These are phyloP conservation scores for Phataginus tricuspis DNA, from an alignment of 2,797 vertebrate genomes.

Conservation along the genomic window DNA sequence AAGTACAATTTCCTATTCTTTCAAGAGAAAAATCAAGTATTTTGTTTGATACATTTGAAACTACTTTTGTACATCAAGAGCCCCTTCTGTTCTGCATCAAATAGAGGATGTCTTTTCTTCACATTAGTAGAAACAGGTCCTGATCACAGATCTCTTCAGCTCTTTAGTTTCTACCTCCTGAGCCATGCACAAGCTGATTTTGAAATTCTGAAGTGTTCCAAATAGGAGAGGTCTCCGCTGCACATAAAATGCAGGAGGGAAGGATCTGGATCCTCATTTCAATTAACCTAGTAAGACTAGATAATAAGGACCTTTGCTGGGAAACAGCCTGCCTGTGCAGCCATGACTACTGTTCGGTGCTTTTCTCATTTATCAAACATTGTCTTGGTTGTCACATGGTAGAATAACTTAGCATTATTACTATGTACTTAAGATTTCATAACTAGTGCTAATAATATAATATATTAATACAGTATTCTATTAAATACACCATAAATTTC, in stretches of 20 bases:
- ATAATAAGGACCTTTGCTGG: not conserved
- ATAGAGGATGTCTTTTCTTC: not conserved
- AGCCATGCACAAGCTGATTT: not conserved
- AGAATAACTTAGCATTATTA: not conserved
- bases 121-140: not conserved
- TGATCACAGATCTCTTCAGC: not conserved
- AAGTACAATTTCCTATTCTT: not conserved
- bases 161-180: not conserved
- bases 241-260: not conserved
- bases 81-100: constrained; percentile 6
- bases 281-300: not conserved
- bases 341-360: not conserved
- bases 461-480: not conserved
- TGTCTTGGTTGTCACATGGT: not conserved
- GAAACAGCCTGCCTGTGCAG: not conserved
- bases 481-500: not conserved
- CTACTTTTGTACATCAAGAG: constrained; percentile 43
- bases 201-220: not conserved
- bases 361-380: not conserved
- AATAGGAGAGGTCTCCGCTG: not conserved
- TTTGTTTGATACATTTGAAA: constrained; percentile 33
- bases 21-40: constrained; percentile 42
- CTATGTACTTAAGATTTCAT: not conserved
- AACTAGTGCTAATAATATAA: not conserved
- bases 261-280: not conserved